Base-by-base conservation (phyloP, 2,888 invertebrate species). In the Latrodectus hesperus region DNA sequence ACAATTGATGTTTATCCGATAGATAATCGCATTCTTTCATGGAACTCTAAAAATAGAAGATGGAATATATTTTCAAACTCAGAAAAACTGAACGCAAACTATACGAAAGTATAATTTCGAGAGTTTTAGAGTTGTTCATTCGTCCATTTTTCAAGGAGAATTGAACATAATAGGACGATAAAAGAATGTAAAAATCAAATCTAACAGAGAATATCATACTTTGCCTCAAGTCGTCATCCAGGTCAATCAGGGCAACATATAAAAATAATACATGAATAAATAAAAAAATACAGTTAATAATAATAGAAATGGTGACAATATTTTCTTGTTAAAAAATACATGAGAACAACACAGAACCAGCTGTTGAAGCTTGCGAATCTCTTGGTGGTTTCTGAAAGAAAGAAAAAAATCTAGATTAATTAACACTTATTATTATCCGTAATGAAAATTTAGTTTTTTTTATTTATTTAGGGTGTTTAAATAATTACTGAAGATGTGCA, bases 241-340 rank as follows among this genome's bases (percentile, higher is more conserved):
- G 85, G 72, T 64, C 75, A 85, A 85, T 51, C 79, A 67, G 60
- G 75, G 75, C 85, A 78, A 79, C 79, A 80, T 70, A 85, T 68
- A 64, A 38, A 49, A 55, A 65, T 77, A 53, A 75, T 80, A 68
- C 74, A 60, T 60, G 17, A 70, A 64, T 8, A 78, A 70, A 64
- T 67, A 64, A 67, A 77, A 74, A 17, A 64, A 26, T 52, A 53
- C 73, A 73, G 55, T 53, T 17, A 22, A 53, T 22, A n/a, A 22
- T 51, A 22, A 68, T 52, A 71, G 68, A 65, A 72, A 70, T 76
- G 70, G 76, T 73, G 72, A 84, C 53, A 52, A 38, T 73, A 73
- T 73, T 81, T 73, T 67, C 74, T 81, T 73, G 12, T 81, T 65
- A 52, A 52, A 51, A 12, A 71, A 49, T 71, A 51, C 26, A 68